A percentile compares a stretch with the other conserved stretches of the same genome.
These are phyloP conservation scores for Allygus modestus DNA, from an alignment of 2,888 invertebrate species.

Conservation along the genomic window DNA sequence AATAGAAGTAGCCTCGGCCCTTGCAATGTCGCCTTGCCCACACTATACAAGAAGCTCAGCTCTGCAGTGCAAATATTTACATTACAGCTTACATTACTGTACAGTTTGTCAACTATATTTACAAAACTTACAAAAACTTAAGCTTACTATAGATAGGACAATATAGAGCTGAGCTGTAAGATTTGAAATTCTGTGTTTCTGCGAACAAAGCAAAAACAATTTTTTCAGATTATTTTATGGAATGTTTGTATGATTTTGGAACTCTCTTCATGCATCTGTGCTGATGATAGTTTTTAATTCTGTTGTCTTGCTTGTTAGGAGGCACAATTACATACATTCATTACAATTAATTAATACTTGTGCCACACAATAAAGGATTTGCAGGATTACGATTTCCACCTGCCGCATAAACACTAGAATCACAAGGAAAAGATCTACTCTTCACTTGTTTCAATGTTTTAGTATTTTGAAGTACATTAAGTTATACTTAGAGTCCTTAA, in stretches of 20 bases:
- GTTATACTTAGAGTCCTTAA: no score
- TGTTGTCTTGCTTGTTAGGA: no score
- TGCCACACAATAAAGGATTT: no score
- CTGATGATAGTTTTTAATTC: no score
- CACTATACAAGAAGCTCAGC: slow-evolving; percentile 25
- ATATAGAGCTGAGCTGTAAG: slow-evolving; percentile 29
- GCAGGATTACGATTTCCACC: no score
- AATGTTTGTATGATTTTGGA: neutral
- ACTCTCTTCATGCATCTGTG: neutral
- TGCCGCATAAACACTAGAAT: no score
- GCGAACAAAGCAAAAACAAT: neutral
- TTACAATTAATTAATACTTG: no score
- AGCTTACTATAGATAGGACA: slow-evolving; percentile 35
- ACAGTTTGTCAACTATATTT: slow-evolving; percentile 43
- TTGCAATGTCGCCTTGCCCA: neutral
- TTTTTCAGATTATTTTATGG: no score
- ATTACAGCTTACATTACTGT: slow-evolving; percentile 40
- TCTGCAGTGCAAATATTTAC: slow-evolving; percentile 36
- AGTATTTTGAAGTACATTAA: no score
- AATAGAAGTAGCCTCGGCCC: neutral
- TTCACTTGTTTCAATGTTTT: no score
- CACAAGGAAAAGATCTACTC: no score
- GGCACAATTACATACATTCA: no score
- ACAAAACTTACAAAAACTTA: slow-evolving; percentile 53
- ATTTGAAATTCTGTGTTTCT: slow-evolving; percentile 2